Evolutionary conservation across 53 echinoderm and acorn worm genomes (phyloP).

Genomic region (Antedon mediterranea): DNA sequence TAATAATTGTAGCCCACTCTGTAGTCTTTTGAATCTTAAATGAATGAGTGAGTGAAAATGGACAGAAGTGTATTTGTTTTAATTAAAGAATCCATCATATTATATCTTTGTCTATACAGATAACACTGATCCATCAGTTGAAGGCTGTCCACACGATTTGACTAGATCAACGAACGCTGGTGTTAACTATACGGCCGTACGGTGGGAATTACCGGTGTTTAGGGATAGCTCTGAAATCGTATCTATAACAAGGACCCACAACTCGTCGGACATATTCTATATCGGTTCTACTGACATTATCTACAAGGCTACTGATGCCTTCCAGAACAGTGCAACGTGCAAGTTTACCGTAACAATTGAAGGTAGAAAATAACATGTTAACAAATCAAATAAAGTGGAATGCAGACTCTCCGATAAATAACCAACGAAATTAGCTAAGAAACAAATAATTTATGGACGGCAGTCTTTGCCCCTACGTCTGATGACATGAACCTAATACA

Average conservation of each 20-base stretch:
- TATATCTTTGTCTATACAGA: not conserved
- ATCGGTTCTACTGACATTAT: not conserved
- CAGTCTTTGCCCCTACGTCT: too few species aligned
- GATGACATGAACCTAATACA: too few species aligned
- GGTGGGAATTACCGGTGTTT: constrained; percentile 11
- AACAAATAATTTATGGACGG: too few species aligned
- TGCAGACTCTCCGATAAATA: too few species aligned
- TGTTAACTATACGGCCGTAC: constrained; percentile 1
- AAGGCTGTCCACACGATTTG: constrained; percentile 14
- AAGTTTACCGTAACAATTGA: not conserved
- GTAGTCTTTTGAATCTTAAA: too few species aligned
- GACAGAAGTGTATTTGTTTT: too few species aligned
- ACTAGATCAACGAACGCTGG: constrained; percentile 2
- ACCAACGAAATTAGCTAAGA: too few species aligned
- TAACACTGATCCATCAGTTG: not conserved
- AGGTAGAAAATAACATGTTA: not conserved
- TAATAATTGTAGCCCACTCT: too few species aligned
- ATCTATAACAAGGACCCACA: not conserved
- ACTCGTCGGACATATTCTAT: constrained; percentile 13
- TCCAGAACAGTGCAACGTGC: not conserved
- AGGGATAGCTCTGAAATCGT: not conserved
- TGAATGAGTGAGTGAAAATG: too few species aligned
- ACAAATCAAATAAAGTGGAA: too few species aligned
- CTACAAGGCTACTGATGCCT: not conserved
- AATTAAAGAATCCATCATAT: too few species aligned